Evolutionary conservation across 1,140 invertebrate species (phyloP).

Genomic region (Venturia canescens): DNA sequence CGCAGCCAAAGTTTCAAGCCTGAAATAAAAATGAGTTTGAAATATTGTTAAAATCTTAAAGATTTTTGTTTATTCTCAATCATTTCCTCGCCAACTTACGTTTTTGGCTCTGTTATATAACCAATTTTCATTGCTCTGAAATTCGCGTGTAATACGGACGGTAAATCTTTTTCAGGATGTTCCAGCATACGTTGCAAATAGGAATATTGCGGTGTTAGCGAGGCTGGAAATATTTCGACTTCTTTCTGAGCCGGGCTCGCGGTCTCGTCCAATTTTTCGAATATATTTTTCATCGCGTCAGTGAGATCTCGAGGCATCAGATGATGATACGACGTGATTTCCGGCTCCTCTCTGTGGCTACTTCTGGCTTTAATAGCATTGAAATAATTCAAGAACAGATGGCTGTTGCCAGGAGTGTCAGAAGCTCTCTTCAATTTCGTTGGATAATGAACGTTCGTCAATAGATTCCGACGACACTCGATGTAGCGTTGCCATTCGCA

Average conservation of each 20-base stretch:
- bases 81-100: constrained; percentile 59
- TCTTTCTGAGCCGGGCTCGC: constrained; percentile 42
- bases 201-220: constrained; percentile 68
- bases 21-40: constrained; percentile 50
- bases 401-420: constrained; percentile 55
- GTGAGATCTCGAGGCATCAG: constrained; percentile 54
- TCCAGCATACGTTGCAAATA: constrained; percentile 66
- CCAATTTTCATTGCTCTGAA: constrained; percentile 68
- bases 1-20: constrained; percentile 60
- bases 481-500: constrained; percentile 81
- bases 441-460: constrained; percentile 77
- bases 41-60: constrained; percentile 3
- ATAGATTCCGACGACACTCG: constrained; percentile 77
- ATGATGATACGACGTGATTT: constrained; percentile 51
- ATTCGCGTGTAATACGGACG: constrained; percentile 61
- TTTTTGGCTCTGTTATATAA: constrained; percentile 64
- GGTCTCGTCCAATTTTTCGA: constrained; percentile 56
- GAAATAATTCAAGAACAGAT: constrained; percentile 65
- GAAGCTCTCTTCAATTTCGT: constrained; percentile 72
- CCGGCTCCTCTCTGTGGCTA: constrained; percentile 50
- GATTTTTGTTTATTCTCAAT: not conserved
- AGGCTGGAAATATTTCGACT: constrained; percentile 62
- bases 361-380: constrained; percentile 56
- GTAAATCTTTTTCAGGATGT: constrained; percentile 61
- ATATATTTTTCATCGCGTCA: constrained; percentile 57